Percentiles rank a stretch among this genome's conserved stretches.
These are phyloP conservation scores for Oikopleura albicans DNA, from an alignment of 23 tunicate species.

Conservation along the genomic window DNA sequence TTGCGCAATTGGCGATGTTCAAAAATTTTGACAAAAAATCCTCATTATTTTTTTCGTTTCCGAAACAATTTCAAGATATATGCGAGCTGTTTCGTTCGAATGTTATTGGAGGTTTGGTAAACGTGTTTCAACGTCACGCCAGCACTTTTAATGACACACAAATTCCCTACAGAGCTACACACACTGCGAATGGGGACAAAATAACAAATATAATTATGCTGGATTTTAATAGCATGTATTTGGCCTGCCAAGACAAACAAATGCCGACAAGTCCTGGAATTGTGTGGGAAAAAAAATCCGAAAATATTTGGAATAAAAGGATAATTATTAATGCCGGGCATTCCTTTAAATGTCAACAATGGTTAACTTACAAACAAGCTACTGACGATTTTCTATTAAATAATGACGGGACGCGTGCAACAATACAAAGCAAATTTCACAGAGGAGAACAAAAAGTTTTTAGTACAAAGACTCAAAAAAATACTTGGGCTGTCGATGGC, in stretches of 20 bases:
- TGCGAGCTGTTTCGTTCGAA: not conserved
- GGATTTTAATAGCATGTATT: not conserved
- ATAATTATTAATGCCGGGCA: too few relatives aligned
- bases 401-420: too few relatives aligned
- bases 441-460: too few relatives aligned
- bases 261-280: not conserved
- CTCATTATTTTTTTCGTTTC: too few relatives aligned
- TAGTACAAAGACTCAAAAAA: not conserved
- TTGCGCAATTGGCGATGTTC: not conserved
- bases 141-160: too few relatives aligned
- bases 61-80: too few relatives aligned
- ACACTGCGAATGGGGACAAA: not conserved
- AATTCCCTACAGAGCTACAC: not conserved
- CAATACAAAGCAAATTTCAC: too few relatives aligned
- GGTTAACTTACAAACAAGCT: too few relatives aligned
- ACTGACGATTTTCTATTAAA: too few relatives aligned
- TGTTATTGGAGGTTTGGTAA: not conserved
- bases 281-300: not conserved
- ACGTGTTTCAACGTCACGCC: not conserved
- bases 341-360: too few relatives aligned
- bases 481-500: not conserved
- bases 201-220: not conserved
- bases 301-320: not conserved
- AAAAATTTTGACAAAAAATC: too few relatives aligned
- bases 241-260: not conserved